Evolutionary conservation across 2,113 vertebrate genomes (phyloP).

Genomic region (Colaptes auratus): DNA sequence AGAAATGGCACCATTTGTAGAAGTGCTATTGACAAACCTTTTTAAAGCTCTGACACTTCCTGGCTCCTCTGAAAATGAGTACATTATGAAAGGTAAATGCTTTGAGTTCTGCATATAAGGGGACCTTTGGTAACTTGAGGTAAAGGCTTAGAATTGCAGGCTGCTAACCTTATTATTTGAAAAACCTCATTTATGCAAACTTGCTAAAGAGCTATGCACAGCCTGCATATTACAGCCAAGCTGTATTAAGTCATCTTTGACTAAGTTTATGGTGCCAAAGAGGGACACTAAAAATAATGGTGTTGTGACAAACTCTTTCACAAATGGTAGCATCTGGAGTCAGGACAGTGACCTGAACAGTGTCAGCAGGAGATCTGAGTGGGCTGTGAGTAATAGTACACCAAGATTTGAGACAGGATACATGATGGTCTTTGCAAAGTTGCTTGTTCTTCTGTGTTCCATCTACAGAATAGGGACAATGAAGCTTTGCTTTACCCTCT

Average conservation of each 20-base stretch:
- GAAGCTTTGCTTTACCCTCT: neutral
- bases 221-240: neutral
- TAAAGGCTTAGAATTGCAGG: neutral
- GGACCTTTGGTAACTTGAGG: neutral
- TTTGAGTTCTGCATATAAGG: neutral
- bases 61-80: conserved; percentile 97
- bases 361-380: neutral
- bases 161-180: neutral
- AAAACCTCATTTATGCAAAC: neutral
- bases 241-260: neutral
- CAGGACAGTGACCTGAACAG: neutral
- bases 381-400: neutral
- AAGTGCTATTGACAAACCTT: conserved; percentile 92
- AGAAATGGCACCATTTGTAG: conserved; percentile 93
- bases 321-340: neutral
- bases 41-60: conserved; percentile 94
- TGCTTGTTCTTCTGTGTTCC: neutral
- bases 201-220: neutral
- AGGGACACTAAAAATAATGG: neutral
- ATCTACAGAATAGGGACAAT: neutral
- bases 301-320: neutral
- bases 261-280: neutral
- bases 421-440: neutral
- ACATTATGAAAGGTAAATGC: conserved; percentile 97
- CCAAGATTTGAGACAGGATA: neutral